Percentiles rank a stretch among this genome's conserved stretches.
These are phyloP conservation scores for Platycheirus albimanus DNA, from an alignment of 2,888 invertebrate genomes.

Conservation along the genomic window DNA sequence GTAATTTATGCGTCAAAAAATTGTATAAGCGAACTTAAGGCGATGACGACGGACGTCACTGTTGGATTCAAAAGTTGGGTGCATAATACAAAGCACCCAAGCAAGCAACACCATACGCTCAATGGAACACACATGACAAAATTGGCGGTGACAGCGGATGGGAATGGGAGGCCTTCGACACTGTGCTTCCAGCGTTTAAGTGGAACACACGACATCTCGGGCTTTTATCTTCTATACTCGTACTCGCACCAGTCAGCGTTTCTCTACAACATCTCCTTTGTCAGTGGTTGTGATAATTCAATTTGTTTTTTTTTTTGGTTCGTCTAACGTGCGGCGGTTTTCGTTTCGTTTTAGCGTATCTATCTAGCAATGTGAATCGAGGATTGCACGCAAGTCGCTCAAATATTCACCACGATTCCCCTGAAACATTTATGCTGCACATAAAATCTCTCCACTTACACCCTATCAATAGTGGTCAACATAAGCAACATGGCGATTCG, in stretches of 20 bases:
- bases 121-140: constrained; percentile 51
- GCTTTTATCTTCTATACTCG: constrained; percentile 27
- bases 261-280: constrained; percentile 49
- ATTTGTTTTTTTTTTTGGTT: constrained; percentile 10
- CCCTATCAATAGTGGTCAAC: constrained; percentile 59
- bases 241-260: constrained; percentile 35
- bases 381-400: constrained; percentile 62
- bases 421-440: constrained; percentile 56
- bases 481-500: constrained; percentile 70
- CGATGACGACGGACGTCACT: constrained; percentile 49
- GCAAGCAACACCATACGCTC: constrained; percentile 11
- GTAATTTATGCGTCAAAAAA: constrained; percentile 55
- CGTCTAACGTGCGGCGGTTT: constrained; percentile 10
- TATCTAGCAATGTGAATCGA: constrained; percentile 30
- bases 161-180: constrained; percentile 60
- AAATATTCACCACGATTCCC: constrained; percentile 64
- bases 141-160: constrained; percentile 9
- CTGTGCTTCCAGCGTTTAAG: constrained; percentile 70
- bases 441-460: constrained; percentile 50
- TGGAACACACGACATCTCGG: constrained; percentile 71
- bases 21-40: constrained; percentile 13
- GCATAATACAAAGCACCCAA: constrained; percentile 43
- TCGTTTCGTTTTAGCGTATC: constrained; percentile 10
- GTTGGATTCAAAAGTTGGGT: constrained; percentile 43
- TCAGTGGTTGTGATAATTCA: constrained; percentile 60